These are phyloP conservation scores for Pempheris klunzingeri DNA, from an alignment of 2,797 vertebrate species.

Conservation along the genomic window DNA sequence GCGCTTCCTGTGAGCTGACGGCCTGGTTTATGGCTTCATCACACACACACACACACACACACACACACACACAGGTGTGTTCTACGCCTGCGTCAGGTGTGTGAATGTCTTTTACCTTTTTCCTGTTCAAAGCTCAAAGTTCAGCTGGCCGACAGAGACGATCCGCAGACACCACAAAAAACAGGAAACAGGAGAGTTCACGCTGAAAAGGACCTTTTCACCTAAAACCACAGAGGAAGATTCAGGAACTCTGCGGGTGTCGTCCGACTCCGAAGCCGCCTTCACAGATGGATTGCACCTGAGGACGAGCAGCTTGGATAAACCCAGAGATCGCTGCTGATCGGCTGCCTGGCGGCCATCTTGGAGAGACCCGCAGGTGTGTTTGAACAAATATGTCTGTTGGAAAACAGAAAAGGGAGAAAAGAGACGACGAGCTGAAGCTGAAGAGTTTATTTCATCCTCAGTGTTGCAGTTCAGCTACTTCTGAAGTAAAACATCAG, in stretches of 20 bases:
- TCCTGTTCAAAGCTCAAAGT: constrained; percentile 85
- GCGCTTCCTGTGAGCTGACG: constrained; percentile 7
- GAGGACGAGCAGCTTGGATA: constrained; percentile 30
- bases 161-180: constrained; percentile 20
- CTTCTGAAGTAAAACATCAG: not conserved
- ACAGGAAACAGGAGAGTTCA: constrained; percentile 10
- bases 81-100: constrained; percentile 59
- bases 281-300: constrained; percentile 77
- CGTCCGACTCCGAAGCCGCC: not conserved
- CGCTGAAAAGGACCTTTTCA: not conserved
- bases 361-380: constrained; percentile 60
- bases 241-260: not conserved
- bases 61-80: constrained; percentile 46
- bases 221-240: constrained; percentile 1
- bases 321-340: constrained; percentile 11
- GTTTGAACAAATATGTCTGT: constrained; percentile 43
- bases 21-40: constrained; percentile 52
- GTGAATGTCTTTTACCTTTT: constrained; percentile 64
- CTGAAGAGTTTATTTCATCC: not conserved
- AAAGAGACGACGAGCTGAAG: no score
- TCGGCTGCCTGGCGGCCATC: constrained; percentile 60
- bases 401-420: no score
- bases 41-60: constrained; percentile 35
- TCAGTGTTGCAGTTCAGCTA: not conserved
- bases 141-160: constrained; percentile 60